Evolutionary conservation across 1,140 invertebrate species (phyloP).

Genomic region (Scaptomyza montana): DNA sequence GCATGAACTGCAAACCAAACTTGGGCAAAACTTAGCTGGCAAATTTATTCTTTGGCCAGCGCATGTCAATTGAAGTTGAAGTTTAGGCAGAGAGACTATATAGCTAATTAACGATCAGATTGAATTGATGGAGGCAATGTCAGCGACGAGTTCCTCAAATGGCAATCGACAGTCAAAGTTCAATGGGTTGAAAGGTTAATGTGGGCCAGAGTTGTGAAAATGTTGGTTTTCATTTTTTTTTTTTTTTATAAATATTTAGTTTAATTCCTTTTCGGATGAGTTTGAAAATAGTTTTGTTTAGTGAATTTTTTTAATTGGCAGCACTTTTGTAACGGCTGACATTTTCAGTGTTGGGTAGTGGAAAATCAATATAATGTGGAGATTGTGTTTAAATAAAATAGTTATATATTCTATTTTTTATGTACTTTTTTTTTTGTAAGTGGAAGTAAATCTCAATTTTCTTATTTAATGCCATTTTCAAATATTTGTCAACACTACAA

Average conservation of each 20-base stretch:
- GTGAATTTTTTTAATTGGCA: too few relatives aligned
- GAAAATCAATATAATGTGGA: too few relatives aligned
- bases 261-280: not conserved
- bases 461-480: not conserved
- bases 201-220: constrained; percentile 2
- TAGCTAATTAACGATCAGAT: constrained; percentile 68
- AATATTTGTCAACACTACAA: constrained; percentile 6
- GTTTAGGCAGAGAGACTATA: constrained; percentile 38
- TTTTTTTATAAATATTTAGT: not conserved
- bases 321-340: too few relatives aligned
- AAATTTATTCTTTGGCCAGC: constrained; percentile 43
- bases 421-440: not conserved
- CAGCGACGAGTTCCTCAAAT: constrained; percentile 9
- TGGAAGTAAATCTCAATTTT: not conserved
- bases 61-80: constrained; percentile 60
- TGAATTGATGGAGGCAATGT: constrained; percentile 45
- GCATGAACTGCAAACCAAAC: constrained; percentile 4
- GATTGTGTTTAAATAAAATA: too few relatives aligned
- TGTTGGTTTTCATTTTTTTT: not conserved
- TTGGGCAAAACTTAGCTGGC: constrained; percentile 19
- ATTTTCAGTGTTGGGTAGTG: too few relatives aligned
- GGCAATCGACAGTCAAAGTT: constrained; percentile 18
- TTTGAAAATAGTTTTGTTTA: not conserved
- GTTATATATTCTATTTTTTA: not conserved
- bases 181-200: constrained; percentile 34